phyloP scores from a whole-genome alignment of 2,113 vertebrate genomes.

The Etheostoma cragini region DNA sequence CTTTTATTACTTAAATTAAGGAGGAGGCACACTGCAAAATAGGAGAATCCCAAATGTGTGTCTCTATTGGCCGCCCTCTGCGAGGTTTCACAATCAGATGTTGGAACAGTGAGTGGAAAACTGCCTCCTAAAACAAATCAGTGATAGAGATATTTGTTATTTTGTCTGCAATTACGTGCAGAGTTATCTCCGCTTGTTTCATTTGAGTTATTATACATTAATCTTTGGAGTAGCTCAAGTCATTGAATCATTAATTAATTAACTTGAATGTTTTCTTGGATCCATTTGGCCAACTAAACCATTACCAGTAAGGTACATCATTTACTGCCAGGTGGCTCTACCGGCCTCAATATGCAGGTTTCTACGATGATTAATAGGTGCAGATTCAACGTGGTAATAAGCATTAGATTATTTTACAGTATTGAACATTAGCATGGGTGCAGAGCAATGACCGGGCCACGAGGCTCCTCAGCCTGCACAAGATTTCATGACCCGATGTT shows the following conservation, averaged over 20 bases:
- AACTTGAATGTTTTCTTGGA: conserved; percentile 3
- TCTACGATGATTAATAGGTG: background rate
- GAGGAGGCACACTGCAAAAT: conserved; percentile 12
- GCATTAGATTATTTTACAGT: conserved; percentile 8
- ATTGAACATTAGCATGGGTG: conserved; percentile 4
- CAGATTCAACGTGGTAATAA: background rate
- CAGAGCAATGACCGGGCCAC: conserved; percentile 6
- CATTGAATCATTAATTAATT: conserved; percentile 29
- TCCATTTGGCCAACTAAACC: background rate
- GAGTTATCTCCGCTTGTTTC: conserved; percentile 27
- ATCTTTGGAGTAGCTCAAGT: conserved; percentile 17
- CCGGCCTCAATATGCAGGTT: background rate
- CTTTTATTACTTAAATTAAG: conserved; percentile 64
- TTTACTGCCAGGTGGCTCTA: background rate
- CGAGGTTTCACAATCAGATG: conserved; percentile 46
- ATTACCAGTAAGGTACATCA: background rate
- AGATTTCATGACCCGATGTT: conserved; percentile 54
- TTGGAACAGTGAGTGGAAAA: conserved; percentile 56
- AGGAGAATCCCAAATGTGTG: conserved; percentile 28
- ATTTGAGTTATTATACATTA: conserved; percentile 35
- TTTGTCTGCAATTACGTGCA: conserved; percentile 34
- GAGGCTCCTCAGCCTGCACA: conserved; percentile 18
- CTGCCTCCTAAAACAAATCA: conserved; percentile 34
- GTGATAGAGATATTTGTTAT: conserved; percentile 31
- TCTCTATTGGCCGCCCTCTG: conserved; percentile 19